A percentile compares a stretch with the other conserved stretches of the same genome.
Evolutionary conservation across 2,888 invertebrate species (phyloP).

Genomic region (Agonopterix arenella): DNA sequence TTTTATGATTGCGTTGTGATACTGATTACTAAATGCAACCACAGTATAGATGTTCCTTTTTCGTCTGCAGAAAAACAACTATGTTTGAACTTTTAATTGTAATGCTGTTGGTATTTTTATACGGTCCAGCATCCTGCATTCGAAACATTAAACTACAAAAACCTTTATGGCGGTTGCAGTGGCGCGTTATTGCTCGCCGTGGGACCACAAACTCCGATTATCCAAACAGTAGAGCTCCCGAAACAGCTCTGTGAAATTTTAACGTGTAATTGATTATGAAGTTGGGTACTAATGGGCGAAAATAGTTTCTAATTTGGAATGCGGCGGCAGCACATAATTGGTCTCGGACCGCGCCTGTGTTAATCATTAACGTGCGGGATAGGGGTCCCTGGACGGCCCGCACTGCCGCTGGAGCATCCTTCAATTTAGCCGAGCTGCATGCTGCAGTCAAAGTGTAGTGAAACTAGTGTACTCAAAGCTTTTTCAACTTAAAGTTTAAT

Average conservation of each 20-base stretch:
- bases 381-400: conserved; percentile 37
- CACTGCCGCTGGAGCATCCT: conserved; percentile 27
- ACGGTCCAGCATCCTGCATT: conserved; percentile 31
- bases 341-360: conserved; percentile 62
- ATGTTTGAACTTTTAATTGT: too few relatives aligned
- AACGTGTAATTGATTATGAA: conserved; percentile 76
- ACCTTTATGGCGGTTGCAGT: conserved; percentile 57
- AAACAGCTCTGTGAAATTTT: conserved; percentile 70
- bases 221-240: conserved; percentile 63
- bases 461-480: too few relatives aligned
- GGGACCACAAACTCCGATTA: conserved; percentile 77
- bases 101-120: too few relatives aligned
- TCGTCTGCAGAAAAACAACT: too few relatives aligned
- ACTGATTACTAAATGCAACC: too few relatives aligned
- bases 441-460: background rate
- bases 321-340: conserved; percentile 43
- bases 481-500: too few relatives aligned
- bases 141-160: conserved; percentile 67
- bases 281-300: conserved; percentile 72
- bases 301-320: conserved; percentile 75
- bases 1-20: background rate
- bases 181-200: conserved; percentile 63
- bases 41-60: too few relatives aligned
- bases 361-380: conserved; percentile 60
- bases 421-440: conserved; percentile 31